Evolutionary conservation across 2,113 vertebrate species (phyloP), one percentile per base, ranked within the genome.

Genomic region (Notechis scutatus): DNA sequence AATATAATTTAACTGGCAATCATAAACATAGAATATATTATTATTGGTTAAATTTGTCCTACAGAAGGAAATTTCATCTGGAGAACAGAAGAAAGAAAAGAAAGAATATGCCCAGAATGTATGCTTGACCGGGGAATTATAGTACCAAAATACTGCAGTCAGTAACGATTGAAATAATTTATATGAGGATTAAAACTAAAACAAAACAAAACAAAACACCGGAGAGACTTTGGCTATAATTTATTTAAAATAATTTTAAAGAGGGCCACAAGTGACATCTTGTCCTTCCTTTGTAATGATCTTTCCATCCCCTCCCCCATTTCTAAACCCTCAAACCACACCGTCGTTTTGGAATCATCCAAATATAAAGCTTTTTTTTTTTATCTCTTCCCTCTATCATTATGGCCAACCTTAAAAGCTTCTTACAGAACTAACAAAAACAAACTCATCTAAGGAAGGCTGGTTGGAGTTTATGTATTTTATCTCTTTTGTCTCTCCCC

Each of bases 401-500:
- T 97, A 98, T 97, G 94, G 94, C 94, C 91, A 94, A 92, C 95
- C 96, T 97, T 98, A 97, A 97, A 98, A 97, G 97, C 96, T 97
- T 95, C 96, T 94, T 97, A 12, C 39, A 34, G 34, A 61, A 15
- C 45, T 54, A 92, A 11, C 88, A 85, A 57, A 96, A 97, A 96
- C 97, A 96, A 98, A 97, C 97, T 95, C 98, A 98, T 96, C 97
- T 93, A 93, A 96, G 96, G 95, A 94, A 91, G 94, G 95, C 95
- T 91, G 94, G 96, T 94, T 97, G 96, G 98, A 98, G 98, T 98
- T 98, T 97, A 97, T 98, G 97, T 98, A 98, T 98, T 98, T 98
- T 96, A 97, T 97, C 97, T 98, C 97, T 98, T 98, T 98, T 99
- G 98, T 98, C 98, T 98, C 98, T 98, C 98, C 98, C 98, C 98